A percentile compares a stretch with the other conserved stretches of the same genome.
phyloP scores from a whole-genome alignment of 1,140 invertebrate species.

The Bursaphelenchus mucronatus region DNA sequence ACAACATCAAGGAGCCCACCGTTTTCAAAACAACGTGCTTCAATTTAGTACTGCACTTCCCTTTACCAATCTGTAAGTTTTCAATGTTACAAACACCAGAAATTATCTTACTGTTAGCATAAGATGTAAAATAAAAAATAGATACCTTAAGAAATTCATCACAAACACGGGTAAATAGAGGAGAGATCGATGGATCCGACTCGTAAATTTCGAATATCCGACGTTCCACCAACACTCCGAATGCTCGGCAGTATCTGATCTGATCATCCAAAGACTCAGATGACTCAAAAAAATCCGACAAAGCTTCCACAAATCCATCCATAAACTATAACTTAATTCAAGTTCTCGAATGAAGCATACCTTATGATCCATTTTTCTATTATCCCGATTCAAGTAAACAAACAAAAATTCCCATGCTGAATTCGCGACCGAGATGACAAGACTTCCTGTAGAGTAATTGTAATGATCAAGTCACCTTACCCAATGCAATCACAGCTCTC shows the following conservation, averaged over 20 bases:
- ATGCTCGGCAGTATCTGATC: too few relatives aligned
- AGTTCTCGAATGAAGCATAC: too few relatives aligned
- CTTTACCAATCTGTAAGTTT: constrained; percentile 20
- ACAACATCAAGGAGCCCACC: constrained; percentile 35
- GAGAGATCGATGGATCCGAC: constrained; percentile 26
- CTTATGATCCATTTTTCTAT: too few relatives aligned
- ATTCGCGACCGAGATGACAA: constrained; percentile 4
- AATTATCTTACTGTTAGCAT: too few relatives aligned
- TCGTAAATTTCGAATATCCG: constrained; percentile 29
- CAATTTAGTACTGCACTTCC: constrained; percentile 32
- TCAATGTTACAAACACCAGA: constrained; percentile 21
- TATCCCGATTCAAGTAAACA: not conserved
- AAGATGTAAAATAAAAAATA: constrained; percentile 12
- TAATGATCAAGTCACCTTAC: not conserved
- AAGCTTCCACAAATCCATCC: too few relatives aligned
- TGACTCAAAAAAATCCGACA: too few relatives aligned
- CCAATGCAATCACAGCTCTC: constrained; percentile 6
- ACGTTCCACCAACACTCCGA: constrained; percentile 31
- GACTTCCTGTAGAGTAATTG: not conserved
- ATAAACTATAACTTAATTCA: too few relatives aligned
- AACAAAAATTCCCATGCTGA: constrained; percentile 8
- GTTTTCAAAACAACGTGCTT: constrained; percentile 24
- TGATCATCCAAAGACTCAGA: too few relatives aligned
- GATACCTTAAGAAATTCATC: constrained; percentile 34
- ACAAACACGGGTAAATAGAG: constrained; percentile 24